Evolutionary conservation across 2,888 invertebrate species (phyloP).

Genomic region (Pegoplata infirma): DNA sequence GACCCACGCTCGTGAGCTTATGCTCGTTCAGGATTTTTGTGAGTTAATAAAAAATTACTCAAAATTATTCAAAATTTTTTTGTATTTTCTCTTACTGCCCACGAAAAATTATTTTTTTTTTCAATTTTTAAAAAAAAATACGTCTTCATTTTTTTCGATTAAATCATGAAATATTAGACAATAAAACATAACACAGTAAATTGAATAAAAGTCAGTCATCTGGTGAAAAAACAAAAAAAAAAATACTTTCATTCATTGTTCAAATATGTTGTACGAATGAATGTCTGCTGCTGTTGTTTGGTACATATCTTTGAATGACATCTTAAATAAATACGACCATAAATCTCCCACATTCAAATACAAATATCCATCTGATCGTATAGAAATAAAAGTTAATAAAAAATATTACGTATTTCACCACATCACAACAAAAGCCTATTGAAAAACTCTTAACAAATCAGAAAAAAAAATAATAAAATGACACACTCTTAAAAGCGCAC

Average conservation of each 20-base stretch:
- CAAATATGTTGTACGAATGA: background rate
- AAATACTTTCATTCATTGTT: background rate
- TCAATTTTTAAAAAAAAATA: too few relatives aligned
- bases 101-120: background rate
- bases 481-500: background rate
- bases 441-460: background rate
- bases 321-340: conserved; percentile 18
- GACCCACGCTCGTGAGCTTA: too few relatives aligned
- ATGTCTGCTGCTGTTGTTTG: background rate
- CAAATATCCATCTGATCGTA: too few relatives aligned
- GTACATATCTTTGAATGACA: conserved; percentile 34
- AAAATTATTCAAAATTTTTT: too few relatives aligned
- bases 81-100: background rate
- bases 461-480: background rate
- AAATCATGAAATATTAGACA: too few relatives aligned
- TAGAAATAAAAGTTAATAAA: too few relatives aligned
- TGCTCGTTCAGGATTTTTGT: too few relatives aligned
- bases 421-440: background rate
- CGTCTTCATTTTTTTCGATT: too few relatives aligned
- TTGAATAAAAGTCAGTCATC: background rate
- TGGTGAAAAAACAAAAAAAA: background rate
- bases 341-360: conserved; percentile 28
- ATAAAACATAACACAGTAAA: background rate
- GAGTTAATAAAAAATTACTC: too few relatives aligned
- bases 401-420: conserved; percentile 1